These are phyloP conservation scores for Cotesia glomerata DNA, from an alignment of 1,140 invertebrate genomes.

Conservation along the genomic window DNA sequence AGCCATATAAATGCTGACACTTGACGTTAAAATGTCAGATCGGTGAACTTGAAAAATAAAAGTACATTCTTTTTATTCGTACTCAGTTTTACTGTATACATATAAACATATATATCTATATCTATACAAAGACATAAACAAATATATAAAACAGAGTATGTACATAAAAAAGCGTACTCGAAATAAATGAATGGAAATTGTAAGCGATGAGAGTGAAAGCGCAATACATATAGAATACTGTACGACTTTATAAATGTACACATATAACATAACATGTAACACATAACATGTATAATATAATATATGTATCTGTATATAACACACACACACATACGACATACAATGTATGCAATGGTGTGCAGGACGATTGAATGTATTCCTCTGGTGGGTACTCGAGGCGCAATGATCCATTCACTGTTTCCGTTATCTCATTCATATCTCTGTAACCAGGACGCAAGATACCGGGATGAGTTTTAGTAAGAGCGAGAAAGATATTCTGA, in stretches of 20 bases:
- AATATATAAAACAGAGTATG: background rate
- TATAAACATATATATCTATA: too few relatives aligned
- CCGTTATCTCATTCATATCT: conserved; percentile 42
- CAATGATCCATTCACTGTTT: conserved; percentile 41
- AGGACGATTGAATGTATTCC: conserved; percentile 35
- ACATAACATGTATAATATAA: conserved; percentile 3
- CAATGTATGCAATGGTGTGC: conserved; percentile 3
- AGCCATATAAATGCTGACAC: too few relatives aligned
- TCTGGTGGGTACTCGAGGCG: conserved; percentile 28
- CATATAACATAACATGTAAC: too few relatives aligned
- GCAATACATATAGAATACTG: background rate
- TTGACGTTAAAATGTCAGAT: too few relatives aligned
- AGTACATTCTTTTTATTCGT: too few relatives aligned
- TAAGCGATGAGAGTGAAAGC: background rate
- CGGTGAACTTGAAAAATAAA: too few relatives aligned
- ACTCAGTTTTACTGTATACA: too few relatives aligned
- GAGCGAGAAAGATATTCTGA: conserved; percentile 12
- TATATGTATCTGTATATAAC: conserved; percentile 11
- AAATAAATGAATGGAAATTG: conserved; percentile 27
- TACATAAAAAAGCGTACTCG: conserved; percentile 13
- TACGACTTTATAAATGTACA: background rate
- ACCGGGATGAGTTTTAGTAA: conserved; percentile 15
- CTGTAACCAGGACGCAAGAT: conserved; percentile 29
- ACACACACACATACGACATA: background rate
- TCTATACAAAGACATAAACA: background rate